These are phyloP conservation scores for Hemicentrotus pulcherrimus DNA, from an alignment of 35 echinoderm and acorn worm genomes.

Conservation along the genomic window DNA sequence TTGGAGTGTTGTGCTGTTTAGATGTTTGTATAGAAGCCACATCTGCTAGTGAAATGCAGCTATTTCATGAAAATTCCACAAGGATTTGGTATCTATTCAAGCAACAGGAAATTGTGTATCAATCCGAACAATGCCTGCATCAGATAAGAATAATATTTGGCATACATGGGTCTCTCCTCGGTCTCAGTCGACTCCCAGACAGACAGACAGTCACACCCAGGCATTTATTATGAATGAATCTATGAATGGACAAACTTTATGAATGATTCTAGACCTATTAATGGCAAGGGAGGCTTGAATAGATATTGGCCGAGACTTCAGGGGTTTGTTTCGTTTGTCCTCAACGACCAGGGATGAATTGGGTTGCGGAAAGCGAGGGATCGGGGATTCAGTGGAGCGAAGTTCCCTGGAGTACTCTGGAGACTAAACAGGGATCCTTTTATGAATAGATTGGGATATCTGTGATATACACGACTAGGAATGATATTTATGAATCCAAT, in stretches of 20 bases:
- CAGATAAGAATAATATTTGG: conserved; percentile 13
- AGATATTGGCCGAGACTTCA: neutral
- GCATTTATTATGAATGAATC: neutral
- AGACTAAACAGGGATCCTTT: neutral
- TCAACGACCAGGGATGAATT: neutral
- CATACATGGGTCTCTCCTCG: neutral
- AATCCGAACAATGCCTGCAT: neutral
- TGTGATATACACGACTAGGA: neutral
- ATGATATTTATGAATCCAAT: neutral
- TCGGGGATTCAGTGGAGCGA: neutral
- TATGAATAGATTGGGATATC: neutral
- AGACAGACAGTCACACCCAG: neutral
- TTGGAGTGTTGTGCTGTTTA: neutral
- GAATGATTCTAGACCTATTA: conserved; percentile 3
- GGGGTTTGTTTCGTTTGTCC: neutral
- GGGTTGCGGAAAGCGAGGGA: neutral
- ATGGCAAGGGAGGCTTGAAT: neutral
- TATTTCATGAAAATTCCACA: neutral
- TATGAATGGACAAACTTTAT: neutral
- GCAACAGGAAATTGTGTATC: neutral
- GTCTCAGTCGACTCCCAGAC: neutral
- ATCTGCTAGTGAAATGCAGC: neutral
- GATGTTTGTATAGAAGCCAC: neutral
- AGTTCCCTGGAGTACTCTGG: neutral
- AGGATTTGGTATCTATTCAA: neutral